These are phyloP conservation scores for Podarcis cretensis DNA, from an alignment of 2,113 vertebrate genomes.

Conservation along the genomic window DNA sequence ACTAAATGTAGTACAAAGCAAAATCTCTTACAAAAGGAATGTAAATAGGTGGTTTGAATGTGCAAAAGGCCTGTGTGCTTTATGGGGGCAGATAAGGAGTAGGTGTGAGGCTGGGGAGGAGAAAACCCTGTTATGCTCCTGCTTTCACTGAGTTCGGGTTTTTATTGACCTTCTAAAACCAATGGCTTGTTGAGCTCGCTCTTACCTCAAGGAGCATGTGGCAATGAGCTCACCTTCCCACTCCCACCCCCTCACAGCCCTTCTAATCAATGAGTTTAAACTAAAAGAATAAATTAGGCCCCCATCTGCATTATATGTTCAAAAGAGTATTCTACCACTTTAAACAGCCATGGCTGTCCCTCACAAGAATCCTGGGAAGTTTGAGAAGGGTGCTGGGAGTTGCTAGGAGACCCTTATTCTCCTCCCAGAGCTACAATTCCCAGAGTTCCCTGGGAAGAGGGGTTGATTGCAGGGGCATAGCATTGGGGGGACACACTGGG, in stretches of 20 bases:
- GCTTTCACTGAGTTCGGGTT: background rate
- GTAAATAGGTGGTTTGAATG: constrained; percentile 16
- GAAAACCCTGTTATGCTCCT: background rate
- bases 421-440: too few species aligned
- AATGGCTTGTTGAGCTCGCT: background rate
- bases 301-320: too few species aligned
- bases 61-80: background rate
- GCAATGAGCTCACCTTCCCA: background rate
- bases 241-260: background rate
- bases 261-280: background rate
- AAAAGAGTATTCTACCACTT: too few species aligned
- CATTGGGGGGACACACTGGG: too few species aligned
- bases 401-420: too few species aligned
- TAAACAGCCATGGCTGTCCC: too few species aligned
- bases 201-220: background rate
- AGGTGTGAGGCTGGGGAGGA: too few species aligned
- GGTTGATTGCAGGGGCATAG: too few species aligned
- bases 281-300: background rate
- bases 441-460: too few species aligned
- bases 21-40: constrained; percentile 28
- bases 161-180: too few species aligned
- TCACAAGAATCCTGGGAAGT: too few species aligned
- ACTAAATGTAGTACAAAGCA: constrained; percentile 30
- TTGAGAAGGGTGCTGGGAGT: too few species aligned
- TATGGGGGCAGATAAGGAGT: background rate